Base-by-base conservation (phyloP, 2,113 vertebrate species). In the Natator depressus region DNA sequence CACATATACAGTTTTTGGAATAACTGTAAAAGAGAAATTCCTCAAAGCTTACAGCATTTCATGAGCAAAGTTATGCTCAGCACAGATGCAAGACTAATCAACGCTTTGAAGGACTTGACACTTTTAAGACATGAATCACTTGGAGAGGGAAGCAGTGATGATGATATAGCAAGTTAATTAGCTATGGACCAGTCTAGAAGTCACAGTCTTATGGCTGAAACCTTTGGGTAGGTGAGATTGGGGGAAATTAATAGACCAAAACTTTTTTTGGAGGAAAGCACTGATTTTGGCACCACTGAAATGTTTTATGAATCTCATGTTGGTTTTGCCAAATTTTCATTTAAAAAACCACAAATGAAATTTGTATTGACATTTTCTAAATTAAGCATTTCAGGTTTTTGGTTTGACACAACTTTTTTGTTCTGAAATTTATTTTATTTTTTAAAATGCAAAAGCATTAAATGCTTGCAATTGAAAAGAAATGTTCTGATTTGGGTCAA, bases 21-120 rank as follows among this genome's bases (percentile, higher is more conserved):
- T 19, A 69, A 5, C 51, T 4, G 10, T 8, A 82, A 80, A 17
- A 82, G 16, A 8, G 57, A 46, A 1, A 0, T 2, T 72, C 51
- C 5, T 14, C 87, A 57, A 42, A 35, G 35, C 1, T 0, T 0
- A 2, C 1, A 3, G 24, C 0, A 0, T 25, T 55, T 22, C 49
- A 2, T 1, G 5, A 80, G 75, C 35, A 79, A 22, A 49, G 76
- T 49, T 49, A 27, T 79, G 46, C 76, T 76, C 72, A 46, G 72
- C 22, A 20, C n/a, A 46, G 38, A 46, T 5, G 4, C 16, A 25
- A 76, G 72, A 76, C 22, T 46, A 46, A 76, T 76, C 0, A 1
- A 51, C 25, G 14, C 65, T 65, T 42, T 59, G n/a, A 38, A 79
- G 29, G 50, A 42, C 1, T 42, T 9, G 24, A 25, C 0, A 1